Percentiles rank a stretch among this genome's conserved stretches.
Conservation (phyloP, 2,888 invertebrate species). For the Cryptosula pallasiana region DNA sequence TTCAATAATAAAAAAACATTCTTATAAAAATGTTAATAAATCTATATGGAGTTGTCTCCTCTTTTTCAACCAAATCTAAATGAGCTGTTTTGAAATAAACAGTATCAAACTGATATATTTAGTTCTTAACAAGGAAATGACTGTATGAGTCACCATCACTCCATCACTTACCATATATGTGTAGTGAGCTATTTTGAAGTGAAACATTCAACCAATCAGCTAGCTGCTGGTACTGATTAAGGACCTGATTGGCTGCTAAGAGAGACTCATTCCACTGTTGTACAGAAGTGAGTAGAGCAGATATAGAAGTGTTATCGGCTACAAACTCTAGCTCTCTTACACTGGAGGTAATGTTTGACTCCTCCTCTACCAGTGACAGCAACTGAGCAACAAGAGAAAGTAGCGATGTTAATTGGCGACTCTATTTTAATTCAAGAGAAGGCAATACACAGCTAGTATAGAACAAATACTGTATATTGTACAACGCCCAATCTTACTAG, state of each 20-base stretch:
- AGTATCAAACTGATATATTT: too few relatives aligned
- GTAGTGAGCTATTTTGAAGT: neutral
- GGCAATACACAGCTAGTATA: neutral
- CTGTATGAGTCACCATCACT: too few relatives aligned
- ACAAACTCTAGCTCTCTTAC: neutral
- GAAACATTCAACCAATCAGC: neutral
- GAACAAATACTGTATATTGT: too few relatives aligned
- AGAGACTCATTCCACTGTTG: neutral
- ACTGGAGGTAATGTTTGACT: neutral
- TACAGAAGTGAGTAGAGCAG: neutral
- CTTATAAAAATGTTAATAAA: too few relatives aligned
- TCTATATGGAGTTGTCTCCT: too few relatives aligned
- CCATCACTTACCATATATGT: neutral
- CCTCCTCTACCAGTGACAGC: neutral
- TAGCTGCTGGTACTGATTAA: neutral
- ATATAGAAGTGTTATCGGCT: neutral
- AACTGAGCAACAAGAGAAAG: neutral
- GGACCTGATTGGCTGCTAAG: neutral
- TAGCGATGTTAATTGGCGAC: neutral
- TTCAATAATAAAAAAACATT: too few relatives aligned
- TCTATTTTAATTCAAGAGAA: too few relatives aligned
- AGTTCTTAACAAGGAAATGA: too few relatives aligned
- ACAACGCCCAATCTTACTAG: too few relatives aligned
- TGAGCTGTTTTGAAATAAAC: too few relatives aligned
- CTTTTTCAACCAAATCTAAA: too few relatives aligned